Evolutionary conservation across 2,888 invertebrate species (phyloP).

Genomic region (Anodontia alba): DNA sequence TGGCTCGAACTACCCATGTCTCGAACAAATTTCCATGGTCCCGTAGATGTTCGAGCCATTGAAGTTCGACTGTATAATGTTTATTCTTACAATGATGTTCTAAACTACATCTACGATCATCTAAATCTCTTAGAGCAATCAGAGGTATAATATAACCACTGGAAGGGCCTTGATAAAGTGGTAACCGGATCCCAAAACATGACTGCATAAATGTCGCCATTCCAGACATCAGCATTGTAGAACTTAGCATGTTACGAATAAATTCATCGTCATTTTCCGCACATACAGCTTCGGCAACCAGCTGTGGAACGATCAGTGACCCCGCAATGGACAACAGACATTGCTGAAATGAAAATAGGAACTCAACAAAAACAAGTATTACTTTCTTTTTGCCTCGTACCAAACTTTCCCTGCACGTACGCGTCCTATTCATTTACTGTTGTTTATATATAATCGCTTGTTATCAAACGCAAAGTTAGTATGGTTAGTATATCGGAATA

Average conservation of each 20-base stretch:
- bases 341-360: constrained; percentile 53
- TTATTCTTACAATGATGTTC: background rate
- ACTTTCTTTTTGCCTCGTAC: background rate
- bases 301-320: constrained; percentile 48
- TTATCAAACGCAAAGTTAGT: background rate
- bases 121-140: constrained; percentile 60
- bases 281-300: constrained; percentile 63
- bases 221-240: constrained; percentile 59
- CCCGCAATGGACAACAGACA: constrained; percentile 56
- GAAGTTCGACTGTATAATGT: no score
- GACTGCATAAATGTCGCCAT: constrained; percentile 53
- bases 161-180: constrained; percentile 71
- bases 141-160: constrained; percentile 70
- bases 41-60: no score
- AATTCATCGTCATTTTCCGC: constrained; percentile 54
- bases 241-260: constrained; percentile 51
- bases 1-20: no score
- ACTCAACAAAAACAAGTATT: background rate
- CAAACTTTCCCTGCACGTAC: background rate
- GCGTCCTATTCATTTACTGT: background rate
- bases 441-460: background rate
- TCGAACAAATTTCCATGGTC: no score
- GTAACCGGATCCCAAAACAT: constrained; percentile 53
- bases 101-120: constrained; percentile 51
- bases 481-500: background rate